Percentiles rank a stretch among this genome's conserved stretches.
Evolutionary conservation across 1,140 invertebrate genomes (phyloP).

Genomic region (Tetranychus cinnabarinus): DNA sequence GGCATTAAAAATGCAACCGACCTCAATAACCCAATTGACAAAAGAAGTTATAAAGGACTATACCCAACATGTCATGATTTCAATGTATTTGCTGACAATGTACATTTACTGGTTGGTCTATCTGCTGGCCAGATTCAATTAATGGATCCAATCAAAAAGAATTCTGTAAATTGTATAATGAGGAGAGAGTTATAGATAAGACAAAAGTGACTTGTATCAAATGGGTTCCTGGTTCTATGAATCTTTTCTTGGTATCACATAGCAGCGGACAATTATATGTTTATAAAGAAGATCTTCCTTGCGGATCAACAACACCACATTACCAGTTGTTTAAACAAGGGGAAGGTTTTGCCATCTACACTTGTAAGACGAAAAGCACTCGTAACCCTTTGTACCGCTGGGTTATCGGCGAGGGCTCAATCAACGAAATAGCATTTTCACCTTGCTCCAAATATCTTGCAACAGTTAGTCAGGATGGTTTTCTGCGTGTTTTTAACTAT

Average conservation of each 20-base stretch:
- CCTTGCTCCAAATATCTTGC: conserved; percentile 77
- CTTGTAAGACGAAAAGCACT: conserved; percentile 85
- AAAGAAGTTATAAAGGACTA: conserved; percentile 92
- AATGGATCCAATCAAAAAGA: conserved; percentile 88
- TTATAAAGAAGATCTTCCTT: conserved; percentile 83
- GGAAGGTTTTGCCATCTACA: conserved; percentile 75
- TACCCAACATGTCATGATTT: conserved; percentile 98
- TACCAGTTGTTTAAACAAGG: conserved; percentile 91
- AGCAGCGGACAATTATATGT: conserved; percentile 90
- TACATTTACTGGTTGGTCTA: conserved; percentile 78
- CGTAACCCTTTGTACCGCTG: conserved; percentile 74
- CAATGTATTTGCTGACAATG: conserved; percentile 47
- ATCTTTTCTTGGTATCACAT: conserved; percentile 80
- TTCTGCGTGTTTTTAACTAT: conserved; percentile 85
- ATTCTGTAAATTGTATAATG: conserved; percentile 81
- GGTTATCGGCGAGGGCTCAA: conserved; percentile 54
- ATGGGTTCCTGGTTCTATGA: conserved; percentile 81
- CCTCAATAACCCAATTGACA: conserved; percentile 84
- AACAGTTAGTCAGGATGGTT: conserved; percentile 83
- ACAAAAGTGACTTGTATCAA: conserved; percentile 92
- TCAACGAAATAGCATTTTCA: conserved; percentile 94
- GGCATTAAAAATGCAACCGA: conserved; percentile 84
- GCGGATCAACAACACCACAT: conserved; percentile 47
- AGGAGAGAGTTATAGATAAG: conserved; percentile 96
- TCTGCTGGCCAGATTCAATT: conserved; percentile 89